Conservation (phyloP, 2,797 vertebrate genomes). For the Danio choprae region DNA sequence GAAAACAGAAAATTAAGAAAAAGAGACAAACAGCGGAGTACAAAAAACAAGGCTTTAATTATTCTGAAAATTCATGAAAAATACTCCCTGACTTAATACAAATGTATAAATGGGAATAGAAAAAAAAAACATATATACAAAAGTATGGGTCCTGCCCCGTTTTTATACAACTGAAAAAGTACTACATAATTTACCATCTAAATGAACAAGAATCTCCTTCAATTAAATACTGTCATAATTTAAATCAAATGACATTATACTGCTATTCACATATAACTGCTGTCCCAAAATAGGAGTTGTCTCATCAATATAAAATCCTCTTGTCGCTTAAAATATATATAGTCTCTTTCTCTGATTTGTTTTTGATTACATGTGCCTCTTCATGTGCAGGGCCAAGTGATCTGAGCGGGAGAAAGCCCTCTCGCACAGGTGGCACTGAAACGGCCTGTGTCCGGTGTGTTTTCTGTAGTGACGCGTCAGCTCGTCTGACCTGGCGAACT, state of each 20-base stretch:
- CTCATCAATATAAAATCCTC: constrained; percentile 50
- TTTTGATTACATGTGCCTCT: constrained; percentile 87
- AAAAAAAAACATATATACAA: constrained; percentile 72
- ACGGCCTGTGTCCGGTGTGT: constrained; percentile 91
- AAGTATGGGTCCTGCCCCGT: constrained; percentile 78
- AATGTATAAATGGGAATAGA: constrained; percentile 61
- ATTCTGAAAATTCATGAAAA: constrained; percentile 31
- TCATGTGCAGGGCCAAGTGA: constrained; percentile 94
- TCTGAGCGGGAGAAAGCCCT: constrained; percentile 92
- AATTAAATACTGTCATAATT: constrained; percentile 82
- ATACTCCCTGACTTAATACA: constrained; percentile 65
- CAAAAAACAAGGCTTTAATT: constrained; percentile 45
- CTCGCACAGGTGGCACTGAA: constrained; percentile 93
- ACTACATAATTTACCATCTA: constrained; percentile 76
- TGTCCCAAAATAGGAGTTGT: constrained; percentile 47
- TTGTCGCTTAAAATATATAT: constrained; percentile 41
- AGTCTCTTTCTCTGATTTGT: not conserved
- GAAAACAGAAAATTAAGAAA: constrained; percentile 1
- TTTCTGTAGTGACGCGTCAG: constrained; percentile 92
- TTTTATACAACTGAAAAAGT: constrained; percentile 55
- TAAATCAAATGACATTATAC: constrained; percentile 58
- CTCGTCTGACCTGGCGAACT: constrained; percentile 92
- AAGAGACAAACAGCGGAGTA: not conserved
- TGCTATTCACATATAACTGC: constrained; percentile 59
- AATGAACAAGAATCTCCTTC: constrained; percentile 48